Base-by-base conservation (phyloP, 37 sponge, comb jelly and placozoan species). In the Petrosia ficiformis region DNA sequence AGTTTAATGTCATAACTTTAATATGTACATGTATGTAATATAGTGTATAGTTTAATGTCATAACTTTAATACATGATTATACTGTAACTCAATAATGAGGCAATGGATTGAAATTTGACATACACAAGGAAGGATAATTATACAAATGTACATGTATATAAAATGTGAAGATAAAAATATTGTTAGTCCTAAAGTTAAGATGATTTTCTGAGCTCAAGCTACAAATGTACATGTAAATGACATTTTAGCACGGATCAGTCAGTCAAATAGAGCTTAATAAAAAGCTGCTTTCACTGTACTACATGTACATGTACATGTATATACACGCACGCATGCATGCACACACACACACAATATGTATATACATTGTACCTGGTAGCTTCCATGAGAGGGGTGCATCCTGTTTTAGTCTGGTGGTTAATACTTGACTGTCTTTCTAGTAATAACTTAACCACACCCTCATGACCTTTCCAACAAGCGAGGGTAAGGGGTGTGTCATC, bases 371-470 rank as follows among this genome's bases (percentile, higher is more conserved):
- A 78, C 80, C 86, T 73, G 28, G 90, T 84, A 11, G 90, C 90
- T 71, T 89, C 90, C 90, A 89, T 89, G 34, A 89, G 73, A 0
- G 88, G 88, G 1, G 88, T 88, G 48, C 88, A 87, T 35, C 94
- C 96, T 35, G 96, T 96, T 80, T 96, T 96, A 56, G 96, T 96
- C 85, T 96, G 96, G 70, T 96, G 96, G 81, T 96, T 92, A 25
- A 92, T 79, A 54, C 79, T 71, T 72, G 94, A 87, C 56, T 64
- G 63, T 33, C 74, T 65, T 31, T 72, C 59, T 4, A 93, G 78
- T 39, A 96, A 87, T 57, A 96, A 74, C 39, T 71, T 76, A 25
- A 95, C 96, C 42, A 95, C 89, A 1, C 77, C 70, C 36, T 81
- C 84, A 76, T 95, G 96, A 11, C 93, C 96, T 72, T 95, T 95